phyloP scores from a whole-genome alignment of 1,140 invertebrate species.

The Ceratosolen solmsi region DNA sequence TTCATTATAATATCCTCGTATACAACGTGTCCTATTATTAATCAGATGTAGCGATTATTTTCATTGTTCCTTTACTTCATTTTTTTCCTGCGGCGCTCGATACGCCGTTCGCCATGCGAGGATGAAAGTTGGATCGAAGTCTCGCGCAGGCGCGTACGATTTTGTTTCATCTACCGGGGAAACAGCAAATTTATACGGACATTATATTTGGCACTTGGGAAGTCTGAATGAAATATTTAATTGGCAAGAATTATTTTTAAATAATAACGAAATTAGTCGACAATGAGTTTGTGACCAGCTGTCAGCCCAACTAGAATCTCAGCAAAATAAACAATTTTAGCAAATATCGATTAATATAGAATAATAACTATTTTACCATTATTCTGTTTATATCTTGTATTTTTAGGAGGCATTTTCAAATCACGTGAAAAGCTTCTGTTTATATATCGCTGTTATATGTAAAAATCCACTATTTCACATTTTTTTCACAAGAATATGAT shows the following conservation, averaged over 20 bases:
- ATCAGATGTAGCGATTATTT: background rate
- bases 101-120: background rate
- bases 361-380: too few relatives aligned
- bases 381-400: background rate
- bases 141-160: background rate
- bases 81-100: background rate
- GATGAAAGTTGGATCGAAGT: constrained; percentile 11
- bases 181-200: background rate
- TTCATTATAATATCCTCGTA: background rate
- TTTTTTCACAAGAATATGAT: too few relatives aligned
- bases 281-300: background rate
- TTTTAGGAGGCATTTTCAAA: background rate
- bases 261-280: background rate
- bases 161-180: background rate
- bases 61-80: background rate
- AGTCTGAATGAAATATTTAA: background rate
- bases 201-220: background rate
- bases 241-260: background rate
- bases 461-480: background rate
- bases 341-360: background rate
- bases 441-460: background rate
- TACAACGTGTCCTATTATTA: constrained; percentile 9
- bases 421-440: background rate
- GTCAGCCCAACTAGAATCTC: background rate
- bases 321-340: background rate